These are phyloP conservation scores for Pteropus rufus DNA, from an alignment of 2,797 vertebrate genomes.

Conservation along the genomic window DNA sequence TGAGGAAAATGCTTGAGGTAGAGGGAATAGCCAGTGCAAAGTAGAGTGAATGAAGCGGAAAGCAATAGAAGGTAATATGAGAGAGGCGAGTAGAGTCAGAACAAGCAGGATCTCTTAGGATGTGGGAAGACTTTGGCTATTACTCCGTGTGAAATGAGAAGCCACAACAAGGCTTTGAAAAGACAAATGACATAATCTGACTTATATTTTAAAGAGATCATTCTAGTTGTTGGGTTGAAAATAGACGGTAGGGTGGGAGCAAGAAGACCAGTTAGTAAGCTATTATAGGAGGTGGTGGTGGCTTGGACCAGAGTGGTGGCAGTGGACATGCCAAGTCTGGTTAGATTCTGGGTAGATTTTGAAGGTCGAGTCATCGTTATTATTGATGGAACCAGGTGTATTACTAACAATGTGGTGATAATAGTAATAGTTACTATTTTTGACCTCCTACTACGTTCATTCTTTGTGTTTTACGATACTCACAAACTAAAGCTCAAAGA, in stretches of 20 bases:
- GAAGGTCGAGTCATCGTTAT: not conserved
- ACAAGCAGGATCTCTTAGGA: not conserved
- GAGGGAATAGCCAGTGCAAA: not conserved
- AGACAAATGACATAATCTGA: not conserved
- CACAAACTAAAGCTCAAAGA: not conserved
- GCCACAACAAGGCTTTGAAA: not conserved
- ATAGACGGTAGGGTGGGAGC: not conserved
- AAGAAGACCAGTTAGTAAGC: not conserved
- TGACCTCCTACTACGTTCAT: not conserved
- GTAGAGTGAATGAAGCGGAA: not conserved
- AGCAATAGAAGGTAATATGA: not conserved
- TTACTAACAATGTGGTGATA: not conserved
- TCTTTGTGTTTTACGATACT: not conserved
- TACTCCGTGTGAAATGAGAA: not conserved
- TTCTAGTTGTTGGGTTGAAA: not conserved
- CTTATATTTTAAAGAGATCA: not conserved
- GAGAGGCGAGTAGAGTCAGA: too few relatives aligned
- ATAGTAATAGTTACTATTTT: not conserved
- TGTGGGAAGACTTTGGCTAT: not conserved
- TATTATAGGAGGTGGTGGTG: not conserved
- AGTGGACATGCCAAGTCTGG: not conserved
- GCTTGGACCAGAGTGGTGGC: not conserved
- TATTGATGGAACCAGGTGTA: not conserved
- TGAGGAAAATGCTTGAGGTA: not conserved
- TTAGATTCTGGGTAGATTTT: not conserved